Percentiles rank a stretch among this genome's conserved stretches.
Evolutionary conservation across 2,888 invertebrate genomes (phyloP).

Genomic region (Melanargia galathea): DNA sequence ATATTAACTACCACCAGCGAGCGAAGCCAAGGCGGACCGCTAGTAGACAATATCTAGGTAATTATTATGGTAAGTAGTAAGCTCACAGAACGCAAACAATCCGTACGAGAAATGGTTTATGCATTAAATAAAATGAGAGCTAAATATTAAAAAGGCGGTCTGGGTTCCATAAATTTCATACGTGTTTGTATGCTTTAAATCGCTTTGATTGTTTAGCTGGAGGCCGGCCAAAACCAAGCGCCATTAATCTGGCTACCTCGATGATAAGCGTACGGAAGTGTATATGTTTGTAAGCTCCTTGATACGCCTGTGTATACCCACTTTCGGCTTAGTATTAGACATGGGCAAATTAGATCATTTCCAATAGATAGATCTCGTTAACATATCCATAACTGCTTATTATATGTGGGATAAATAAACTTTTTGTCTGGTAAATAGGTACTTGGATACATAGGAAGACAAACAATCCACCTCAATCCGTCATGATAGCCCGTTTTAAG

Average conservation of each 20-base stretch:
- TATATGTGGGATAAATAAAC: too few relatives aligned
- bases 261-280: slow-evolving; percentile 46
- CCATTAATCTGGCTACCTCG: slow-evolving; percentile 45
- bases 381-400: too few relatives aligned
- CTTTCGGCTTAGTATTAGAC: slow-evolving; percentile 12
- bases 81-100: slow-evolving; percentile 51
- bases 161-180: slow-evolving; percentile 64
- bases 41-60: not conserved
- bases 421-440: too few relatives aligned
- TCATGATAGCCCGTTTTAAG: too few relatives aligned
- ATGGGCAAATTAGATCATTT: too few relatives aligned
- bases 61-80: slow-evolving; percentile 28
- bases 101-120: slow-evolving; percentile 48
- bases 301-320: slow-evolving; percentile 19
- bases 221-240: slow-evolving; percentile 62
- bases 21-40: too few relatives aligned
- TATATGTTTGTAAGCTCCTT: slow-evolving; percentile 27
- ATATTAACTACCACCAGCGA: too few relatives aligned
- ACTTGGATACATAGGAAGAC: too few relatives aligned
- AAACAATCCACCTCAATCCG: too few relatives aligned
- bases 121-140: slow-evolving; percentile 57
- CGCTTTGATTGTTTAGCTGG: slow-evolving; percentile 74
- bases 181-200: slow-evolving; percentile 63
- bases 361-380: too few relatives aligned
- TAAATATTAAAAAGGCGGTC: slow-evolving; percentile 61